Conservation (phyloP, 2,113 vertebrate species). For the Rattus rattus region DNA sequence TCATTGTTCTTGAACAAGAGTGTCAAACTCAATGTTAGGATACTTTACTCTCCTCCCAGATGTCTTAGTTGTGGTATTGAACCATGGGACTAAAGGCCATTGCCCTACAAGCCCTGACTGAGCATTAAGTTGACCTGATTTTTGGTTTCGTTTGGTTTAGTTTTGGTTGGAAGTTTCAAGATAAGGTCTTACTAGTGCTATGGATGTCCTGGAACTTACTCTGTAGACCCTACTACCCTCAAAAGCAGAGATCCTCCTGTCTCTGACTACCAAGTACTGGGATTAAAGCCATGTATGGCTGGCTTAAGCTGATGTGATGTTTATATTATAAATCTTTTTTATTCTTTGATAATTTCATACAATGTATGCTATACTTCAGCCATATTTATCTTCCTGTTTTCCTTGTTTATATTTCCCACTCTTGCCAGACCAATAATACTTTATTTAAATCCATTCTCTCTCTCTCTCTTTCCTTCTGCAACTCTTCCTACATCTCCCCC, state of each 20-base stretch:
- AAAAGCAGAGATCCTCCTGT: neutral
- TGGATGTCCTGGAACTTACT: neutral
- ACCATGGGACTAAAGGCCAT: neutral
- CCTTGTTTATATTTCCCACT: neutral
- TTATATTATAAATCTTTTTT: neutral
- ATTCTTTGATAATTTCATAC: neutral
- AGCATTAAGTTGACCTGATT: neutral
- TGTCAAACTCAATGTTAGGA: neutral
- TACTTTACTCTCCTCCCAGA: neutral
- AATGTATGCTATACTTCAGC: neutral
- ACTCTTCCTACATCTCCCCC: neutral
- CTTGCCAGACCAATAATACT: neutral
- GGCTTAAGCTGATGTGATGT: slow-evolving; percentile 2
- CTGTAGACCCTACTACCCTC: neutral
- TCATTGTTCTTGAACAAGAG: slow-evolving; percentile 29
- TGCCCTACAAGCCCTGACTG: neutral
- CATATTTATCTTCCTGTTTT: too few species aligned
- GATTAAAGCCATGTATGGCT: neutral
- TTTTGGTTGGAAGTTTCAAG: neutral
- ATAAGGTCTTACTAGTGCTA: neutral
- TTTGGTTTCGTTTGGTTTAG: neutral
- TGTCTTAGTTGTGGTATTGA: neutral
- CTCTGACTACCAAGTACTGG: neutral
- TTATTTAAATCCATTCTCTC: neutral
- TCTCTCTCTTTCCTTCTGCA: neutral